A percentile compares a stretch with the other conserved stretches of the same genome.
Evolutionary conservation across 2,113 vertebrate genomes (phyloP).

Genomic region (Amphiprion ocellaris): DNA sequence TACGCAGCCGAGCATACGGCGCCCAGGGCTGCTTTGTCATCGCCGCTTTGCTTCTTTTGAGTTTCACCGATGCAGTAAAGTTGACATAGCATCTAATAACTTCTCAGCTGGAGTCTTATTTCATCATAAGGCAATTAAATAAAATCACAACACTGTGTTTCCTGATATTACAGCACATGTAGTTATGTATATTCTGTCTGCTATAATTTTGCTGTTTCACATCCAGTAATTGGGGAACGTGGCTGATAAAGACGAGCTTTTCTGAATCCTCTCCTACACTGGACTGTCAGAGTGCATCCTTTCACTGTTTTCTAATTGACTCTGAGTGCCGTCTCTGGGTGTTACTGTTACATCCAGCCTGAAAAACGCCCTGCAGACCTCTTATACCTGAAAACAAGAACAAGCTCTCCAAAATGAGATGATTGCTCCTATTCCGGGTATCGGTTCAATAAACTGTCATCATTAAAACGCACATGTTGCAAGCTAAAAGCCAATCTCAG

Average conservation of each 20-base stretch:
- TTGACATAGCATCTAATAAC: constrained; percentile 25
- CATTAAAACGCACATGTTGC: too few species aligned
- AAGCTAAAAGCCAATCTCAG: too few species aligned
- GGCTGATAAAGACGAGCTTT: constrained; percentile 1
- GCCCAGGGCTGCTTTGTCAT: constrained; percentile 29
- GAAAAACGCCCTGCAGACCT: not conserved
- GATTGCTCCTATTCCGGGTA: not conserved
- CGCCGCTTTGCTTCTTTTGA: constrained; percentile 20
- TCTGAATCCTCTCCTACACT: not conserved
- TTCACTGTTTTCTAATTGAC: constrained; percentile 31
- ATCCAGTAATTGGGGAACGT: not conserved
- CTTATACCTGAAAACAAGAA: not conserved
- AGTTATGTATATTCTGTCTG: not conserved
- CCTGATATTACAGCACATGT: too few species aligned
- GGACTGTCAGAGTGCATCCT: not conserved
- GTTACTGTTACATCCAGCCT: not conserved
- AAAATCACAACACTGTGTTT: not conserved
- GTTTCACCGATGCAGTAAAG: constrained; percentile 11
- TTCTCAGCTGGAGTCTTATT: not conserved
- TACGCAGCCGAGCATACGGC: not conserved
- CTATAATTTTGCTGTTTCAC: constrained; percentile 7
- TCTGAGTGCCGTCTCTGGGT: constrained; percentile 1
- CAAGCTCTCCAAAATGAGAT: not conserved
- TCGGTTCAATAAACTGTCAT: not conserved
- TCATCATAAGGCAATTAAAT: not conserved